A percentile compares a stretch with the other conserved stretches of the same genome.
These are phyloP conservation scores for Proterorhinus semilunaris DNA, from an alignment of 2,113 vertebrate species.

Conservation along the genomic window DNA sequence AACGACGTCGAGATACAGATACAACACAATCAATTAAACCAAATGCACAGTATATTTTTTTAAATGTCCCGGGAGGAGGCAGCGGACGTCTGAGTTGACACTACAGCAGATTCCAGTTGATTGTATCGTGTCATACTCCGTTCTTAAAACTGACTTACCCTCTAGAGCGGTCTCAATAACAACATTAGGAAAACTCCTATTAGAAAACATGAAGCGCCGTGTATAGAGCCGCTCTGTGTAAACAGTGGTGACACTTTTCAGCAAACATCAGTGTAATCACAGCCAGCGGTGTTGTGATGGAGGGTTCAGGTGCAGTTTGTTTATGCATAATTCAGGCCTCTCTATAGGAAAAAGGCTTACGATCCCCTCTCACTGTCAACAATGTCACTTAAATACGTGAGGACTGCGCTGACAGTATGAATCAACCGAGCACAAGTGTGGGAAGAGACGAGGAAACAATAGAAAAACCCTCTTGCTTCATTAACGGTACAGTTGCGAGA, in stretches of 20 bases:
- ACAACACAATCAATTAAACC: too few species aligned
- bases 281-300: not conserved
- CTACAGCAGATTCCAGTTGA: not conserved
- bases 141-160: not conserved
- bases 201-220: not conserved
- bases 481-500: too few species aligned
- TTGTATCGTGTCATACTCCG: not conserved
- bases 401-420: conserved; percentile 4
- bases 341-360: conserved; percentile 17
- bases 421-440: not conserved
- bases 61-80: too few species aligned
- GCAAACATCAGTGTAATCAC: conserved; percentile 18
- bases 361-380: conserved; percentile 8
- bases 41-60: too few species aligned
- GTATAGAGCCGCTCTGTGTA: not conserved
- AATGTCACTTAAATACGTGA: conserved; percentile 10
- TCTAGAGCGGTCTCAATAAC: not conserved
- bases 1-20: too few species aligned
- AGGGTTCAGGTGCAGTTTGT: conserved; percentile 28
- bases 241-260: conserved; percentile 9
- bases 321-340: conserved; percentile 38
- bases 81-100: too few species aligned
- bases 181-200: not conserved
- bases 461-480: not conserved
- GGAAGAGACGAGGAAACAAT: not conserved